A percentile compares a stretch with the other conserved stretches of the same genome.
Conservation (phyloP, 2,797 vertebrate species). For the Euthynnus affinis region DNA sequence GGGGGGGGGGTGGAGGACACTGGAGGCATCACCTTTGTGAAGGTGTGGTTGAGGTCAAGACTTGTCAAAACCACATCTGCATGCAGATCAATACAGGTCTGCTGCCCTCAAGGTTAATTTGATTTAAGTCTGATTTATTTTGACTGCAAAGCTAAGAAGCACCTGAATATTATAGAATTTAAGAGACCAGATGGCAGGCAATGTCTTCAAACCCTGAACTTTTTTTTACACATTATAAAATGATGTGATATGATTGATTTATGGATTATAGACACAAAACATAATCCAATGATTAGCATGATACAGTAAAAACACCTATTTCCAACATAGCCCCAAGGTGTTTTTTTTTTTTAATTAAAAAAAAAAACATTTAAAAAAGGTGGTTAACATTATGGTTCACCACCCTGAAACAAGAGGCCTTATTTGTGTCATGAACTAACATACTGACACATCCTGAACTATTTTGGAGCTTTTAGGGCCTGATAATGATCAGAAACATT, state of each 20-base stretch:
- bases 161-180: not conserved
- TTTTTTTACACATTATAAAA: not conserved
- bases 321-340: too few relatives aligned
- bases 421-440: not conserved
- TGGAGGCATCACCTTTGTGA: not conserved
- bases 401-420: not conserved
- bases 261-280: too few relatives aligned
- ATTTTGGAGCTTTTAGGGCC: not conserved
- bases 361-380: too few relatives aligned
- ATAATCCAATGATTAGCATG: too few relatives aligned
- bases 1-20: not conserved
- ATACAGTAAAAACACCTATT: too few relatives aligned
- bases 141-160: not conserved
- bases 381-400: too few relatives aligned
- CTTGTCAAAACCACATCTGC: constrained; percentile 24
- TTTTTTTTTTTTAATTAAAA: too few relatives aligned
- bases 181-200: not conserved
- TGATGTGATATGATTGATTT: too few relatives aligned
- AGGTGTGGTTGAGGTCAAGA: not conserved
- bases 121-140: not conserved
- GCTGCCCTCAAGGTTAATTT: constrained; percentile 28
- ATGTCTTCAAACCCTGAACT: too few relatives aligned
- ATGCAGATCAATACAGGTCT: constrained; percentile 34
- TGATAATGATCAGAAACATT: not conserved
- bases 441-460: too few relatives aligned